Base-by-base conservation (phyloP, 2,888 invertebrate genomes). In the Orthosia gracilis region DNA sequence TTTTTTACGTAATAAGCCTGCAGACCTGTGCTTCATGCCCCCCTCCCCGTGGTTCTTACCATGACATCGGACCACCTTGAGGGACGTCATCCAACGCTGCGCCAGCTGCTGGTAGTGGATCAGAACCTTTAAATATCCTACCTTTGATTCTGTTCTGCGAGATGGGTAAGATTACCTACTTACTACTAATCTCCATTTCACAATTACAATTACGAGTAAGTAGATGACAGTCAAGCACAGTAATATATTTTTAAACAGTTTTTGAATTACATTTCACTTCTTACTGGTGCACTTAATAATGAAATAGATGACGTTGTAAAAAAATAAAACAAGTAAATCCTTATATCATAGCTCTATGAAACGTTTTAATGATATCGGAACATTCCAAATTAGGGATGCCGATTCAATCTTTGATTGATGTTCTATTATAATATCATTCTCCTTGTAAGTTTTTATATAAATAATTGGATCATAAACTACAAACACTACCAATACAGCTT, bases 391-490 rank as follows among this genome's bases (percentile, higher is more conserved):
- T 83, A 88, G 85, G 86, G 69, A 89, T 82, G 80, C 84, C 85
- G 83, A 88, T 89, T 89, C 79, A 77, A 82, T 84, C 80, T 85
- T 72, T 92, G 91, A 93, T 90, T 91, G 90, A 90, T 91, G 87
- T 85, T 85, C 85, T 87, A 84, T 88, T 78, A 70, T 70, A 70
- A 61, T 89, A 87, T 85, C 84, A 86, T 83, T 84, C 76, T 83
- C 77, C 83, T 82, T 85, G 80, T 84, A 74, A 76, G 77, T 87
- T 91, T 90, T 89, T 88, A 81, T 87, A 85, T 76, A 85, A 89
- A 90, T 91, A 90, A 91, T 92, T 89, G 89, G 90, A 78, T 86
- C 85, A 90, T 91, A 91, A 91, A 92, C 89, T 80, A 87, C 76
- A 85, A 58, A 82, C 26, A 66, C 59, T 82, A 74, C 78, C 63